Conservation (phyloP, 2,888 invertebrate species). For the Zygaena filipendulae region DNA sequence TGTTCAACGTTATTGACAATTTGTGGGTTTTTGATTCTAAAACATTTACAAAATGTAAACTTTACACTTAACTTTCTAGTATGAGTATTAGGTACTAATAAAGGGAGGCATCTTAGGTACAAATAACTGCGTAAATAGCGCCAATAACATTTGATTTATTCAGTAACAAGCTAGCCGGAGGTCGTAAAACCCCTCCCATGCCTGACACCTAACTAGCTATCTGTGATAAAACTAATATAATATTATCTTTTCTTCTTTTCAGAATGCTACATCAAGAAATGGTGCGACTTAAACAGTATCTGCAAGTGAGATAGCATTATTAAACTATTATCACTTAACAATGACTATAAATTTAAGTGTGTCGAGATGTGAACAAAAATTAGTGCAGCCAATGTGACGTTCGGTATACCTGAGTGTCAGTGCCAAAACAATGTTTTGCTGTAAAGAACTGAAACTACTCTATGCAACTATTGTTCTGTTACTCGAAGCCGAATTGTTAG, state of each 20-base stretch:
- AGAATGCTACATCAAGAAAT: not conserved
- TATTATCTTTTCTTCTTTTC: not conserved
- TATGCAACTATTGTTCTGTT: slow-evolving; percentile 53
- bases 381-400: slow-evolving; percentile 47
- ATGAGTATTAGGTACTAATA: no score
- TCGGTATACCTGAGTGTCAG: slow-evolving; percentile 22
- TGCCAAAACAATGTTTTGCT: slow-evolving; percentile 66
- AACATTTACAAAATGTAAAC: no score
- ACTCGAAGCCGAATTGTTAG: slow-evolving; percentile 50
- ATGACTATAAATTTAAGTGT: slow-evolving; percentile 63
- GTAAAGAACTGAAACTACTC: slow-evolving; percentile 59
- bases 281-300: not conserved
- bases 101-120: no score
- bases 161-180: no score
- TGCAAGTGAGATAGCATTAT: not conserved
- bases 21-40: no score
- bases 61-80: no score
- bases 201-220: no score
- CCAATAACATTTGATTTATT: no score
- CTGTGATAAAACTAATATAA: no score
- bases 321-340: slow-evolving; percentile 23
- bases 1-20: no score
- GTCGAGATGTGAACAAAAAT: slow-evolving; percentile 23
- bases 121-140: no score
- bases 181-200: no score